Conservation (phyloP, 2,888 invertebrate genomes). For the Syrista parreyssii region DNA sequence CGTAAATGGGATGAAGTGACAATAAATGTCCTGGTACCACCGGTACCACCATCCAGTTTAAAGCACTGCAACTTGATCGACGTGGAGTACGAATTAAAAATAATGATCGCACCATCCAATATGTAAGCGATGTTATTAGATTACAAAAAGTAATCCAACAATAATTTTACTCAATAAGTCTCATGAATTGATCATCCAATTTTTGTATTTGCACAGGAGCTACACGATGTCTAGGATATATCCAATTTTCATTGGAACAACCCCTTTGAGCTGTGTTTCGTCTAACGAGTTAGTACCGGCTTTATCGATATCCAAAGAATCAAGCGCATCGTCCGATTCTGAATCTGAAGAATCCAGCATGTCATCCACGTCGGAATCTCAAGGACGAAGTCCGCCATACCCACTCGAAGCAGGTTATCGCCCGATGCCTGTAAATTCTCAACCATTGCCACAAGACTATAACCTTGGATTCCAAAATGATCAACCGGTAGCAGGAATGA, state of each 20-base stretch:
- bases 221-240: slow-evolving; percentile 18
- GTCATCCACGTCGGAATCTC: not conserved
- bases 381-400: not conserved
- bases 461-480: no score
- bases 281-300: no score
- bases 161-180: not conserved
- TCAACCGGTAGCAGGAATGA: no score
- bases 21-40: slow-evolving; percentile 42
- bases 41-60: slow-evolving; percentile 45
- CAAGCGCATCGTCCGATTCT: no score
- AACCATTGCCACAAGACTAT: no score
- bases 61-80: slow-evolving; percentile 47
- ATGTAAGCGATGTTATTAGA: not conserved
- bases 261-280: no score
- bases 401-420: not conserved
- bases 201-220: no score
- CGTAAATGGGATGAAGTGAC: slow-evolving; percentile 29
- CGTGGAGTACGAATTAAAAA: slow-evolving; percentile 41
- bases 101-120: not conserved
- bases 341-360: no score
- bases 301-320: no score
- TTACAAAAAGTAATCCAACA: not conserved
- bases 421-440: not conserved
- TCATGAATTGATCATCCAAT: no score
- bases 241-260: slow-evolving; percentile 30